These are phyloP conservation scores for Tenebrosternarchus preto DNA, from an alignment of 2,113 vertebrate genomes.

Conservation along the genomic window DNA sequence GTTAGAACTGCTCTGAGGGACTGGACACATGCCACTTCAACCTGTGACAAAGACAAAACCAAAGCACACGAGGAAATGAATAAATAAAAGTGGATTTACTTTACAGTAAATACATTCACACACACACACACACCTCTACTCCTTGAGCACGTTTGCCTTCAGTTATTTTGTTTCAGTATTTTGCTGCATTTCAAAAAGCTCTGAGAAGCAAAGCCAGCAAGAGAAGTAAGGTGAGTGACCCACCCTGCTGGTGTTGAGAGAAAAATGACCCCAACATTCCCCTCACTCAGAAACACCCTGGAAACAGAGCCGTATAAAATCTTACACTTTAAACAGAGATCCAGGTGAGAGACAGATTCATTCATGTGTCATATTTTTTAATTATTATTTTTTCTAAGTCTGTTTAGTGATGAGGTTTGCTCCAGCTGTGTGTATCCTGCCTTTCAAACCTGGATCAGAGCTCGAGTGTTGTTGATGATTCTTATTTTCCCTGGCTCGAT, in stretches of 20 bases:
- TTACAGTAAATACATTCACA: not conserved
- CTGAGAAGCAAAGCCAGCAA: conserved; percentile 39
- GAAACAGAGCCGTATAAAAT: conserved; percentile 45
- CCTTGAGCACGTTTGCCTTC: too few species aligned
- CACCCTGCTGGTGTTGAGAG: conserved; percentile 54
- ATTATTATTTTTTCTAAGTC: too few species aligned
- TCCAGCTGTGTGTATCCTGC: conserved; percentile 45
- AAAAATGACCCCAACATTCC: not conserved
- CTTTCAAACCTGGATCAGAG: conserved; percentile 48
- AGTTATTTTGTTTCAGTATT: conserved; percentile 46
- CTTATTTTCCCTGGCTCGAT: conserved; percentile 35
- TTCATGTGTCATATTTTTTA: conserved; percentile 13
- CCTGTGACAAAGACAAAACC: too few species aligned
- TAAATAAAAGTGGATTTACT: not conserved
- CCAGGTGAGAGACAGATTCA: conserved; percentile 45
- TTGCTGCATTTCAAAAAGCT: conserved; percentile 43
- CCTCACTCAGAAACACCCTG: conserved; percentile 34
- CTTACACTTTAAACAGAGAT: conserved; percentile 42
- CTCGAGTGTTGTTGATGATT: conserved; percentile 56
- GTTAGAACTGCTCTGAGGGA: too few species aligned
- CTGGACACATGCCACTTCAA: too few species aligned
- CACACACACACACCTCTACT: too few species aligned
- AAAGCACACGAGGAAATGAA: too few species aligned
- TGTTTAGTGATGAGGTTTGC: conserved; percentile 43
- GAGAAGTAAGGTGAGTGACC: conserved; percentile 46